Conservation (phyloP, 2,797 vertebrate species). For the Lepilemur septentrionalis region DNA sequence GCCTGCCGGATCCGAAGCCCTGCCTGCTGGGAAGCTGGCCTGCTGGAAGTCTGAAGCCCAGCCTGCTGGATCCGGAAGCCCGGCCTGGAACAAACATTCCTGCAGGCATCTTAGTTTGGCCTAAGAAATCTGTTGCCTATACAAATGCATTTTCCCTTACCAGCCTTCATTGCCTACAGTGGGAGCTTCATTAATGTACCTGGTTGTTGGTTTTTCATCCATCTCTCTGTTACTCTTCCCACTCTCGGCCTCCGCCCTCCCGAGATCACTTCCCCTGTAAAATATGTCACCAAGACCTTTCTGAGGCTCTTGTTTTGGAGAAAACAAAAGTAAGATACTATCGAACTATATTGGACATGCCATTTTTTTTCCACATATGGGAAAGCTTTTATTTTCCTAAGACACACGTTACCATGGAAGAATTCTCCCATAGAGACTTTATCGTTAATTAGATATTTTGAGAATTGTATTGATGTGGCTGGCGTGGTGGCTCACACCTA, state of each 20-base stretch:
- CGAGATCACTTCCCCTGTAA: not conserved
- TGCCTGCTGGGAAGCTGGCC: no score
- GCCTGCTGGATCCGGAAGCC: no score
- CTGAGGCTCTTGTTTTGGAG: not conserved
- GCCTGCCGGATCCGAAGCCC: rapidly evolving
- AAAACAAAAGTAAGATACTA: not conserved
- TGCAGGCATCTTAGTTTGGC: no score
- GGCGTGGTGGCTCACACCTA: no score
- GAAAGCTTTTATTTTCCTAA: not conserved
- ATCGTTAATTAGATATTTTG: not conserved
- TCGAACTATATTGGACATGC: not conserved
- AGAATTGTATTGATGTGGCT: not conserved
- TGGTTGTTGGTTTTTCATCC: not conserved
- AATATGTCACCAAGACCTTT: not conserved
- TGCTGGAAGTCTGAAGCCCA: no score
- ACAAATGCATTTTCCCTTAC: no score
- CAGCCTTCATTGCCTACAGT: not conserved
- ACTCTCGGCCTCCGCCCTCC: not conserved
- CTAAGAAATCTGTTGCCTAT: no score
- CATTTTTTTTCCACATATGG: not conserved
- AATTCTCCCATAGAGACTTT: not conserved
- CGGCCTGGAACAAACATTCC: no score
- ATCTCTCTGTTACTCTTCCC: not conserved
- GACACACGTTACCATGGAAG: not conserved
- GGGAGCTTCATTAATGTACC: not conserved